Evolutionary conservation across 2,797 vertebrate genomes (phyloP), one percentile per base, ranked within the genome.

Genomic region (Lithobates pipiens): DNA sequence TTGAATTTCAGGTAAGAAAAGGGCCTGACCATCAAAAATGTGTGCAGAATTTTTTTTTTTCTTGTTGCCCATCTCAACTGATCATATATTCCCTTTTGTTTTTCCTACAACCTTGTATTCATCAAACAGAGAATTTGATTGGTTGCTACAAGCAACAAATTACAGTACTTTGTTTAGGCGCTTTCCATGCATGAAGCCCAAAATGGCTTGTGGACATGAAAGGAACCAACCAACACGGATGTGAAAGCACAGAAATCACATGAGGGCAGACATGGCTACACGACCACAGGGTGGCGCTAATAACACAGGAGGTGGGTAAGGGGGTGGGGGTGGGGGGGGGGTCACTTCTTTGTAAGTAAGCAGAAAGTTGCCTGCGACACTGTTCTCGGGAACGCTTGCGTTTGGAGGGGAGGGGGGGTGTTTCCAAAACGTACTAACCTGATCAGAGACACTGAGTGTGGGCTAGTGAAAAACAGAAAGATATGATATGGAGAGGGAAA

Each of bases 391-490:
- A 57, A 65, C 34, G 10, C n/a, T 46, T 46, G 29, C 34, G 73
- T 73, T 67, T 71, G 68, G 68, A 74, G 16, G 61, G 76, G 76
- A 36, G 34, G 34, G 34, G 6, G 78, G 77, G 87, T 91, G 92
- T 90, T 95, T 92, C 93, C 94, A 83, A 86, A 91, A 93, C 93
- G 94, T 96, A 97, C 98, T 99, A 96, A 99, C 98, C 98, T 99
- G 98, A 93, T 99, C 98, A 98, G 96, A 98, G 96, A 99, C 96
- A 99, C 95, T 99, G 98, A 99, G 97, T 97, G 97, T 99, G 94
- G 98, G 98, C 98, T 99, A 99, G 96, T 95, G 96, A 96, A 96
- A 96, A 96, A 98, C 97, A 94, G 98, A 95, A 98, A 97, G 97
- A 97, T 92, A 96, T 95, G 95, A 96, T 93, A 97, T 96, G 96